Evolutionary conservation across 2,113 vertebrate species (phyloP).

Genomic region (crab-eating macaque (Macaca fascicularis)): DNA sequence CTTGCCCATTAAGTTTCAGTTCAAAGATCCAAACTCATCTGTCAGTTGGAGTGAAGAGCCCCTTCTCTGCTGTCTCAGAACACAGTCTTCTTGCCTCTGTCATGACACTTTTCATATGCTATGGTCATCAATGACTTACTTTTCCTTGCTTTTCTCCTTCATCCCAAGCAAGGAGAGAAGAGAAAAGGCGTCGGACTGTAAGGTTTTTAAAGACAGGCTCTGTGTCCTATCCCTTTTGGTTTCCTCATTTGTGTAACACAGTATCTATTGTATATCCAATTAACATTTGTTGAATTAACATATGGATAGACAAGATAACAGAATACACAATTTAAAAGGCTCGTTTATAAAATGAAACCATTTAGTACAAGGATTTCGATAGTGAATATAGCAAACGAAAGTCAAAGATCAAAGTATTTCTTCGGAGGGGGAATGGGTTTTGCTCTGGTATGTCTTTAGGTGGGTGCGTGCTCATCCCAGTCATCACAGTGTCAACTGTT

Average conservation of each 20-base stretch:
- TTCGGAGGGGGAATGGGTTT: background rate
- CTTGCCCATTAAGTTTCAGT: background rate
- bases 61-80: background rate
- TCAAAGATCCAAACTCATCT: background rate
- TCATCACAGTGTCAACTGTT: background rate
- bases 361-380: background rate
- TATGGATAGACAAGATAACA: background rate
- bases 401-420: background rate
- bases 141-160: background rate
- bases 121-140: background rate
- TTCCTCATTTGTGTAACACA: background rate
- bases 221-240: background rate
- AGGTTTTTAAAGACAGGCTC: background rate
- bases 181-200: background rate
- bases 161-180: background rate
- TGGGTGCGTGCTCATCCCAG: background rate
- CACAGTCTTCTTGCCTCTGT: background rate
- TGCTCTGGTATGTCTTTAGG: background rate
- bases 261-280: background rate
- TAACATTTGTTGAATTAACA: background rate
- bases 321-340: background rate
- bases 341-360: background rate
- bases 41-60: background rate
- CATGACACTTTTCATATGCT: background rate
- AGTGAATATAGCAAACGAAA: background rate